Conservation (phyloP, 2,113 vertebrate species). For the Callipepla californica region DNA sequence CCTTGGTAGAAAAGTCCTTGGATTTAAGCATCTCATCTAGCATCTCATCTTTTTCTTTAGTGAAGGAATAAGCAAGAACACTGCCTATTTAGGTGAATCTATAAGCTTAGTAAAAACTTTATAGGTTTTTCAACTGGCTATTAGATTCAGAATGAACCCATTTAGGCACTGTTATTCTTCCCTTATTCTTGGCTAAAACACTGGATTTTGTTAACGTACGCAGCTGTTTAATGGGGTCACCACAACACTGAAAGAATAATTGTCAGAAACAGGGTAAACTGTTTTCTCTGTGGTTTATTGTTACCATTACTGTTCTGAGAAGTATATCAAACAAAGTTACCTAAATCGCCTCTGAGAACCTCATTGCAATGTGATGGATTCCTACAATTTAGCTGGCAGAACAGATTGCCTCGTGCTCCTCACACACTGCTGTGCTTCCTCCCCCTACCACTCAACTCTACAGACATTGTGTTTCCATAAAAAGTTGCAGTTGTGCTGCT, state of each 20-base stretch:
- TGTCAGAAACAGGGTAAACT: conserved; percentile 2
- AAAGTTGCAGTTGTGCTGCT: background rate
- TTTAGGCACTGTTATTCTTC: background rate
- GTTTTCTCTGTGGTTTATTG: conserved; percentile 27
- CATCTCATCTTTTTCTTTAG: conserved; percentile 13
- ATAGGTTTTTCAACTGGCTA: conserved; percentile 36
- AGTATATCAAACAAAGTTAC: conserved; percentile 21
- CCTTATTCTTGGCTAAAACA: conserved; percentile 17
- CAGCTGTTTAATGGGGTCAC: conserved; percentile 11
- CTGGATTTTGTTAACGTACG: conserved; percentile 27
- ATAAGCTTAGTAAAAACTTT: background rate
- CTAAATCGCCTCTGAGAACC: conserved; percentile 22
- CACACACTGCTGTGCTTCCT: background rate
- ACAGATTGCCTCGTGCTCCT: background rate
- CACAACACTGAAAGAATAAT: background rate
- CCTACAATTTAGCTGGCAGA: background rate
- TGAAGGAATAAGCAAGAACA: background rate
- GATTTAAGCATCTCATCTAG: conserved; percentile 18
- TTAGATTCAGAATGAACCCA: conserved; percentile 28
- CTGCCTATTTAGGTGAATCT: conserved; percentile 20
- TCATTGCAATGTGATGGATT: conserved; percentile 21
- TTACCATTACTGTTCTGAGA: conserved; percentile 31
- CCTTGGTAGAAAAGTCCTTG: background rate
- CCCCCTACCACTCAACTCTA: background rate
- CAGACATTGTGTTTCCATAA: background rate